phyloP scores from a whole-genome alignment of 2,888 invertebrate genomes.

The Asteroscopus sphinx region DNA sequence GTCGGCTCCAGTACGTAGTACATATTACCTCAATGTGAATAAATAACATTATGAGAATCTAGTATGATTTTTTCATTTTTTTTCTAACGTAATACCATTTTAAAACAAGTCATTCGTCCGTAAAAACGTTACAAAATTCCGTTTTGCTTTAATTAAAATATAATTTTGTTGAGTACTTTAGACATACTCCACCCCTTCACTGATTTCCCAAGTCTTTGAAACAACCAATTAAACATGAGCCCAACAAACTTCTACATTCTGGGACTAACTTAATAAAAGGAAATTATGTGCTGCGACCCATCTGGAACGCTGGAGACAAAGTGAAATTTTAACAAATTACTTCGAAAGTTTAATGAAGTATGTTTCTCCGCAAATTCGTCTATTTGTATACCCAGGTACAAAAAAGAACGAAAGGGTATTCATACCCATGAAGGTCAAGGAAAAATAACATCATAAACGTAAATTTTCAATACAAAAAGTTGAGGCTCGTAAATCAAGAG shows the following conservation, averaged over 20 bases:
- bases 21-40: too few relatives aligned
- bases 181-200: slow-evolving; percentile 59
- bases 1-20: too few relatives aligned
- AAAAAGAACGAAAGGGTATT: slow-evolving; percentile 17
- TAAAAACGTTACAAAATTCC: slow-evolving; percentile 32
- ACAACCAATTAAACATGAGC: slow-evolving; percentile 82
- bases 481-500: slow-evolving; percentile 32
- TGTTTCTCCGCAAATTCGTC: slow-evolving; percentile 67
- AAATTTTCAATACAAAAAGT: slow-evolving; percentile 35
- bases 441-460: slow-evolving; percentile 27
- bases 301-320: slow-evolving; percentile 83
- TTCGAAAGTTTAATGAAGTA: slow-evolving; percentile 85
- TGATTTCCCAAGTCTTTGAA: slow-evolving; percentile 73
- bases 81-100: too few relatives aligned
- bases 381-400: slow-evolving; percentile 35
- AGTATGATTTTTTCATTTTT: too few relatives aligned
- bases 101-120: background rate
- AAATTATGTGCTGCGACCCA: slow-evolving; percentile 84
- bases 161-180: slow-evolving; percentile 45
- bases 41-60: too few relatives aligned
- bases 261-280: slow-evolving; percentile 84
- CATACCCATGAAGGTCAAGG: slow-evolving; percentile 18
- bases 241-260: slow-evolving; percentile 81
- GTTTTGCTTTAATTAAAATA: slow-evolving; percentile 52
- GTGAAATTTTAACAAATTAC: slow-evolving; percentile 87